Percentiles rank a stretch among this genome's conserved stretches.
phyloP scores from a whole-genome alignment of 2,888 invertebrate genomes.

The Nemoura dubitans region DNA sequence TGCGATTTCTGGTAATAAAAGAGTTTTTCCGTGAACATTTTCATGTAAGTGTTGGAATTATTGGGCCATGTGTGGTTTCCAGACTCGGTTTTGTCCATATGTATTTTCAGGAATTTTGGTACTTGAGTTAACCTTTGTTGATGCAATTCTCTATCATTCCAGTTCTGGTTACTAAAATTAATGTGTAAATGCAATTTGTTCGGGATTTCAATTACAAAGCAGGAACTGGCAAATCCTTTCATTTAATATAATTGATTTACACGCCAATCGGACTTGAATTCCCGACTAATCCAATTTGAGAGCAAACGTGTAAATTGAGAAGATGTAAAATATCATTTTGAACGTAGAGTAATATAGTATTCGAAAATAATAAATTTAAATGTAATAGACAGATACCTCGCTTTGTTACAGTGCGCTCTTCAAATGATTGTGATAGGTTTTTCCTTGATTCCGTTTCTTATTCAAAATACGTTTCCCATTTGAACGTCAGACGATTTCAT shows the following conservation, averaged over 20 bases:
- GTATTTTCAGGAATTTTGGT: not conserved
- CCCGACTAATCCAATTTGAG: not conserved
- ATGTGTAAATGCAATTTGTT: not conserved
- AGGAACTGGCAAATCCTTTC: not conserved
- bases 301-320: not conserved
- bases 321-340: not conserved
- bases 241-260: not conserved
- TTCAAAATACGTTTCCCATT: too few species aligned
- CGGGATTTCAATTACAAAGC: constrained; percentile 8
- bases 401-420: too few species aligned
- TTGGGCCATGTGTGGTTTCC: not conserved
- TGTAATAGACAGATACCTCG: too few species aligned
- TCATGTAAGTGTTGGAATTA: not conserved
- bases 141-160: not conserved
- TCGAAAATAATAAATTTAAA: not conserved
- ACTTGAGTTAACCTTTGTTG: not conserved
- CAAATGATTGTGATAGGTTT: too few species aligned
- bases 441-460: too few species aligned
- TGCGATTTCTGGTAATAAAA: not conserved
- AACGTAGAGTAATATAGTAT: not conserved
- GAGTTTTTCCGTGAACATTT: not conserved
- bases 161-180: not conserved
- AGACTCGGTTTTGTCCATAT: not conserved
- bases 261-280: constrained; percentile 14
- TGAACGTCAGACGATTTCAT: too few species aligned